A percentile compares a stretch with the other conserved stretches of the same genome.
phyloP scores from a whole-genome alignment of 2,888 invertebrate species.

The Nymphalis c-album region DNA sequence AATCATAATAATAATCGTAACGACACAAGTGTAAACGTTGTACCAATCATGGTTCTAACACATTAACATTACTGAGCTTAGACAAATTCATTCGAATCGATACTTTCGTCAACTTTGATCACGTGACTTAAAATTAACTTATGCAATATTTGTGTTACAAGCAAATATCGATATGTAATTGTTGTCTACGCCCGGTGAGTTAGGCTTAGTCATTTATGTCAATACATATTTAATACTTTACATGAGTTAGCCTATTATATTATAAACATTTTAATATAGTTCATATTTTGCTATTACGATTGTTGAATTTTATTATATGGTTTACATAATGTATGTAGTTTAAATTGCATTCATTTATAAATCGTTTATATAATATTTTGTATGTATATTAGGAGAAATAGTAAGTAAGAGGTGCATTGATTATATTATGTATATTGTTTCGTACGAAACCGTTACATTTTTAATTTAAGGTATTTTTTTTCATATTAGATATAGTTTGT shows the following conservation, averaged over 20 bases:
- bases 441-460: constrained; percentile 50
- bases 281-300: constrained; percentile 66
- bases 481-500: constrained; percentile 46
- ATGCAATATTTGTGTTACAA: too few species aligned
- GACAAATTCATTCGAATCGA: too few species aligned
- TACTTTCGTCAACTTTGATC: too few species aligned
- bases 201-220: constrained; percentile 62
- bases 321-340: constrained; percentile 41
- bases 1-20: background rate
- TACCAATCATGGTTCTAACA: constrained; percentile 53
- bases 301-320: constrained; percentile 54
- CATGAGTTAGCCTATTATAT: constrained; percentile 69
- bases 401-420: constrained; percentile 70
- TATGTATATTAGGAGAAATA: constrained; percentile 74
- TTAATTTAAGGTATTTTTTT: constrained; percentile 48
- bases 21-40: constrained; percentile 10
- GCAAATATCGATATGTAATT: too few species aligned
- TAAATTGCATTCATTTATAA: constrained; percentile 44
- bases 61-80: background rate
- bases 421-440: constrained; percentile 53
- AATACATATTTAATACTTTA: constrained; percentile 69
- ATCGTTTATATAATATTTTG: constrained; percentile 54
- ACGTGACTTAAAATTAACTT: too few species aligned
- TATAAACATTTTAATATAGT: constrained; percentile 62
- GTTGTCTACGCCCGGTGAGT: constrained; percentile 11